These are phyloP conservation scores for Percina caprodes DNA, from an alignment of 2,113 vertebrate species.

Conservation along the genomic window DNA sequence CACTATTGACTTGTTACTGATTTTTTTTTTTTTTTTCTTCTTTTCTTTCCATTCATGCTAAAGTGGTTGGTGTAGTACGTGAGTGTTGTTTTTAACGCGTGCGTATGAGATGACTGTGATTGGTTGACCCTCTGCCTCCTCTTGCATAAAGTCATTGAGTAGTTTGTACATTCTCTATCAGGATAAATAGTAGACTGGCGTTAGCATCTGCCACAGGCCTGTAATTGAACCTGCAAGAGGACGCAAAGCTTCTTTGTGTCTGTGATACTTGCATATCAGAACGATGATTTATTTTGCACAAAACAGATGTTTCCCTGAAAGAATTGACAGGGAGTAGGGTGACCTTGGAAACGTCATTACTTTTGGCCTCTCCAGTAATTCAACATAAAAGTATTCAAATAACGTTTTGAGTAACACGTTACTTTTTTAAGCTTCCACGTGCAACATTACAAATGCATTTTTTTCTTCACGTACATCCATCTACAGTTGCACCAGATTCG, in stretches of 20 bases:
- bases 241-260: slow-evolving; percentile 58
- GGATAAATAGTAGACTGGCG: slow-evolving; percentile 57
- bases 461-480: slow-evolving; percentile 14
- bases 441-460: slow-evolving; percentile 39
- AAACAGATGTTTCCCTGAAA: slow-evolving; percentile 54
- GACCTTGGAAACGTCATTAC: slow-evolving; percentile 36
- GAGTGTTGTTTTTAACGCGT: slow-evolving; percentile 50
- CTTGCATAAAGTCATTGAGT: slow-evolving; percentile 72
- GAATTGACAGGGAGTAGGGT: slow-evolving; percentile 57
- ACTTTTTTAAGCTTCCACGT: slow-evolving; percentile 39
- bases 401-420: slow-evolving; percentile 49
- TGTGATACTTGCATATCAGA: slow-evolving; percentile 67
- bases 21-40: slow-evolving; percentile 14
- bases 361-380: slow-evolving; percentile 41
- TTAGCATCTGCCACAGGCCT: slow-evolving; percentile 63
- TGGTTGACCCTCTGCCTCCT: slow-evolving; percentile 69
- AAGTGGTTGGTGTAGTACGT: slow-evolving; percentile 54
- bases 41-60: slow-evolving; percentile 47
- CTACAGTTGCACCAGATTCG: slow-evolving; percentile 29
- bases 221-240: slow-evolving; percentile 72
- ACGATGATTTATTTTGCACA: slow-evolving; percentile 76
- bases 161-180: slow-evolving; percentile 64
- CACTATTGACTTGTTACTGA: slow-evolving; percentile 71
- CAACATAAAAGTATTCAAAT: slow-evolving; percentile 32
- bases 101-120: slow-evolving; percentile 50